phyloP scores from a whole-genome alignment of 2,888 invertebrate genomes.

The Himalopsyche anomala region DNA sequence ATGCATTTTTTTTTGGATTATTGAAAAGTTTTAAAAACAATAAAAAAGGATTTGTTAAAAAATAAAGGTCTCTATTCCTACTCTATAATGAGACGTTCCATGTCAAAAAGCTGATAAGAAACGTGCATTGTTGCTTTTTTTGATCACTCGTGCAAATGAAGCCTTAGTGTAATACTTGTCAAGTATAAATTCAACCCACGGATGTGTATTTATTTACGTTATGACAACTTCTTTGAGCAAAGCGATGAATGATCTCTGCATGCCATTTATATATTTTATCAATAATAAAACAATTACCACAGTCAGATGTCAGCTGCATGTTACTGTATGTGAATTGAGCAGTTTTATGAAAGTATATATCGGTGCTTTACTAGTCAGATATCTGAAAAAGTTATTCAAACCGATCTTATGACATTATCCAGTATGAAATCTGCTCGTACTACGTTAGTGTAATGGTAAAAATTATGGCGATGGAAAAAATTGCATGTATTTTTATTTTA shows the following conservation, averaged over 20 bases:
- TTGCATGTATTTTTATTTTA: not conserved
- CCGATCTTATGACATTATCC: not conserved
- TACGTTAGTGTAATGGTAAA: not conserved
- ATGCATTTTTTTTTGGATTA: too few relatives aligned
- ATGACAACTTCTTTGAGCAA: constrained; percentile 4
- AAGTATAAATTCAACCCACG: not conserved
- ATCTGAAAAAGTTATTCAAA: not conserved
- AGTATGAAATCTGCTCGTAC: not conserved
- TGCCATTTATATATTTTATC: constrained; percentile 27
- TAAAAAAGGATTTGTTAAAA: too few relatives aligned
- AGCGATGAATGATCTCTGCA: constrained; percentile 26
- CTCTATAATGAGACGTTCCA: too few relatives aligned
- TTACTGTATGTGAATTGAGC: not conserved
- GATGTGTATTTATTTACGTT: constrained; percentile 23
- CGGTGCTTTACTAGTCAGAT: constrained; percentile 17
- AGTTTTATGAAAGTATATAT: not conserved
- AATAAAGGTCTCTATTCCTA: too few relatives aligned
- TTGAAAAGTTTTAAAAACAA: too few relatives aligned
- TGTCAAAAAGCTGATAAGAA: too few relatives aligned
- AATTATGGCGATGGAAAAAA: not conserved
- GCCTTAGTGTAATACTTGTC: not conserved
- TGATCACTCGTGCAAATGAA: too few relatives aligned
- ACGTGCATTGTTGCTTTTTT: too few relatives aligned
- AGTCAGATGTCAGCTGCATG: not conserved
- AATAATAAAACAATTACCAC: not conserved